Evolutionary conservation across 2,888 invertebrate genomes (phyloP).

Genomic region (Luffia ferchaultella): DNA sequence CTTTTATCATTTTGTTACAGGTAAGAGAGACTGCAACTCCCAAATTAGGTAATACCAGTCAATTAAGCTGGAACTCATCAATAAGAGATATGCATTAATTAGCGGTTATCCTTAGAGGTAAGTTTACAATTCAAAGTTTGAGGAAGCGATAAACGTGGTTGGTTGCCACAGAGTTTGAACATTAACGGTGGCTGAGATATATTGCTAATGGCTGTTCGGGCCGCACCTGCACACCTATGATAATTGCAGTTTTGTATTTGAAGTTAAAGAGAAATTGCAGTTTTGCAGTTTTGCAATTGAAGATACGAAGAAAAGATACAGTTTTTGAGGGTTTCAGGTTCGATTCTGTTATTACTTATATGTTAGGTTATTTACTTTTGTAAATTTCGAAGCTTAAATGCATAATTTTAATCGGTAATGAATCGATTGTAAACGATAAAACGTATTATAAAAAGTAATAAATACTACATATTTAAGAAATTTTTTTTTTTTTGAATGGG

Average conservation of each 20-base stretch:
- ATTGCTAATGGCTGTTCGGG: slow-evolving; percentile 16
- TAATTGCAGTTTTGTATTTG: slow-evolving; percentile 4
- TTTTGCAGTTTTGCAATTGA: slow-evolving; percentile 1
- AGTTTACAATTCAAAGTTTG: background rate
- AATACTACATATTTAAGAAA: no score
- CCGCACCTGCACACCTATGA: slow-evolving; percentile 13
- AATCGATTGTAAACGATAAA: no score
- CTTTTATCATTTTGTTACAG: background rate
- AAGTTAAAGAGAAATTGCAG: slow-evolving; percentile 9
- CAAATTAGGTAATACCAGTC: background rate
- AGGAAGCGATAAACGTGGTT: background rate
- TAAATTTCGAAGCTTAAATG: no score
- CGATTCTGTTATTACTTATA: no score
- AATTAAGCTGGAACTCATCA: background rate
- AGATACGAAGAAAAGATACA: no score
- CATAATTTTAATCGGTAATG: no score
- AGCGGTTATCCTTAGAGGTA: background rate
- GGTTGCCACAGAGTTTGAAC: no score
- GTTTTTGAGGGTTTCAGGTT: no score
- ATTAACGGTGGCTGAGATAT: slow-evolving; percentile 18
- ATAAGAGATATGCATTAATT: background rate
- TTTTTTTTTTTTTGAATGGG: no score
- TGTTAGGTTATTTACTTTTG: no score
- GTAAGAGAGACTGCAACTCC: background rate
- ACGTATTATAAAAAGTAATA: no score